Evolutionary conservation across 2,797 vertebrate genomes (phyloP).

Genomic region (Pangasius macronema): DNA sequence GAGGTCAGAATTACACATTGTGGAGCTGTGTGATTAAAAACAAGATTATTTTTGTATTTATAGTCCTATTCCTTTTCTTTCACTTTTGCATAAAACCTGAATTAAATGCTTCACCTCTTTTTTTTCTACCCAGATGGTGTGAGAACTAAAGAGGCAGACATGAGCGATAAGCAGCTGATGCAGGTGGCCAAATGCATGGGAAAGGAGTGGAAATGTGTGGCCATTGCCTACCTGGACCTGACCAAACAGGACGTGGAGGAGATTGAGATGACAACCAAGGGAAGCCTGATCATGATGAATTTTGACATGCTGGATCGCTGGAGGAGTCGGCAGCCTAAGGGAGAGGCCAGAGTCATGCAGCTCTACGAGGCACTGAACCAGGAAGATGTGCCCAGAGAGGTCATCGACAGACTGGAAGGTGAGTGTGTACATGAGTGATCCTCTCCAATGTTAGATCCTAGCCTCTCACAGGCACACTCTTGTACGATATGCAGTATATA

Average conservation of each 20-base stretch:
- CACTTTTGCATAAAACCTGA: background rate
- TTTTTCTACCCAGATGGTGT: conserved; percentile 64
- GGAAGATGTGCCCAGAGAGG: conserved; percentile 71
- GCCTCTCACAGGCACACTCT: background rate
- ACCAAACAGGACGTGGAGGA: conserved; percentile 73
- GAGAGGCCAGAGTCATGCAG: conserved; percentile 64
- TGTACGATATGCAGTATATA: background rate
- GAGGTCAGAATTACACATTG: background rate
- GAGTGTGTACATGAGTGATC: conserved; percentile 39
- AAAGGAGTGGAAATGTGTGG: conserved; percentile 79
- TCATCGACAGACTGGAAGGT: conserved; percentile 74
- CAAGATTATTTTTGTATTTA: background rate
- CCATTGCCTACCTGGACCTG: conserved; percentile 74
- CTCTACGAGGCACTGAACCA: conserved; percentile 64
- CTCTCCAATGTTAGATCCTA: background rate
- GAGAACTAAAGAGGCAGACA: conserved; percentile 30
- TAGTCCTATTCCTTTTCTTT: background rate
- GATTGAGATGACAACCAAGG: conserved; percentile 67
- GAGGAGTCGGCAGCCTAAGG: conserved; percentile 67
- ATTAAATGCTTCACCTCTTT: too few relatives aligned
- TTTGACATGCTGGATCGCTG: conserved; percentile 77
- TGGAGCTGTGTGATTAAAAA: background rate
- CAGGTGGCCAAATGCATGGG: conserved; percentile 76
- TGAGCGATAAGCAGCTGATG: conserved; percentile 80
- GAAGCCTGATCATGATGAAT: conserved; percentile 74